Evolutionary conservation across 2,797 vertebrate species (phyloP).

Genomic region (Siniperca scherzeri): DNA sequence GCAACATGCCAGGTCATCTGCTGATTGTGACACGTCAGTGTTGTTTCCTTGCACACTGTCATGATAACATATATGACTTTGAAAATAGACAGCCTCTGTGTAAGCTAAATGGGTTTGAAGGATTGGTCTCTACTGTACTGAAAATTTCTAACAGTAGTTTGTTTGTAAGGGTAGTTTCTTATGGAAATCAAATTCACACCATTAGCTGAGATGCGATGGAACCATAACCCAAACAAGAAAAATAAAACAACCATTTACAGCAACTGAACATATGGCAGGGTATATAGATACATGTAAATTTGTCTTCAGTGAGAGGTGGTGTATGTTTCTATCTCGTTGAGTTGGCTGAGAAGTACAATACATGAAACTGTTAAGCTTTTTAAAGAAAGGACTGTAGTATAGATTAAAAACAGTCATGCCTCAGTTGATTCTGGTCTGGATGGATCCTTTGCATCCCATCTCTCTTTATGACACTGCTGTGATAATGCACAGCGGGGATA

Average conservation of each 20-base stretch:
- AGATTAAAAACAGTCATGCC: not conserved
- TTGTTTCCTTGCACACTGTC: slow-evolving; percentile 31
- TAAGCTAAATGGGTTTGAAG: not conserved
- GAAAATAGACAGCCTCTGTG: not conserved
- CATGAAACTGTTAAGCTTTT: not conserved
- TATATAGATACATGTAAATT: not conserved
- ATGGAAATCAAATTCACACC: not conserved
- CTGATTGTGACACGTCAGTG: slow-evolving; percentile 69
- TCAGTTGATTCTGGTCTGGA: not conserved
- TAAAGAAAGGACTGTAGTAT: not conserved
- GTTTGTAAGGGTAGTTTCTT: not conserved
- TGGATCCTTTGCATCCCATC: not conserved
- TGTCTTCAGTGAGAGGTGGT: not conserved
- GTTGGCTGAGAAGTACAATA: not conserved
- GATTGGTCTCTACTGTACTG: not conserved
- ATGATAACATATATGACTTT: slow-evolving; percentile 22
- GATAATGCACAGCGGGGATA: slow-evolving; percentile 1
- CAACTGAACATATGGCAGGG: not conserved
- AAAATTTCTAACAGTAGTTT: not conserved
- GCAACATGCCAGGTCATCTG: slow-evolving; percentile 68
- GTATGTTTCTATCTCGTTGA: no score
- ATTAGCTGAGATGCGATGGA: not conserved
- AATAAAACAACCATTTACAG: not conserved
- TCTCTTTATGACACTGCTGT: not conserved
- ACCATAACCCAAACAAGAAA: not conserved